phyloP scores from a whole-genome alignment of 2,113 vertebrate species.

The Alces alces region DNA sequence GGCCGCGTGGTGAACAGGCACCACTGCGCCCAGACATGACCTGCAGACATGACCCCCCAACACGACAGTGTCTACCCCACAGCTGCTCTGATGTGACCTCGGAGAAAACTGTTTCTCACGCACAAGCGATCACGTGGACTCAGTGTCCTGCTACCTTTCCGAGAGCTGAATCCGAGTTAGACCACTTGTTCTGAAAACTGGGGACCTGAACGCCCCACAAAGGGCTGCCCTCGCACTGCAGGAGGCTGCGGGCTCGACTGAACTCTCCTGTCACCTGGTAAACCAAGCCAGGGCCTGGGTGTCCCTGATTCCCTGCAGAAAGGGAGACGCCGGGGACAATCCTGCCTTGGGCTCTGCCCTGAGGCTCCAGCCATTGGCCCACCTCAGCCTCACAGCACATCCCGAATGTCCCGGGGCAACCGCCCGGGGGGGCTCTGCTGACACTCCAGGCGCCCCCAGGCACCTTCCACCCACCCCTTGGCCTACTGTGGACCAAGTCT shows the following conservation, averaged over 20 bases:
- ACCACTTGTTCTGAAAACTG: background rate
- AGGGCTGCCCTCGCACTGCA: background rate
- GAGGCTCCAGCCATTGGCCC: background rate
- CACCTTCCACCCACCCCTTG: background rate
- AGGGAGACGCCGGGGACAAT: background rate
- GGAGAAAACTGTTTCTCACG: background rate
- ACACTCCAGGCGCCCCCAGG: background rate
- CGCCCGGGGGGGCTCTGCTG: background rate
- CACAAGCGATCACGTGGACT: background rate
- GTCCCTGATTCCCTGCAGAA: background rate
- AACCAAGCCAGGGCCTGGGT: background rate
- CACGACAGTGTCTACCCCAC: too few relatives aligned
- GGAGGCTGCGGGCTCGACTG: background rate
- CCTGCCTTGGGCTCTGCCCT: background rate
- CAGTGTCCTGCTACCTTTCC: background rate
- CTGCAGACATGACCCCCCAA: background rate
- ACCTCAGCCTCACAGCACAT: background rate
- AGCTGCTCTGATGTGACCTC: background rate
- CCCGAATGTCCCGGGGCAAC: background rate
- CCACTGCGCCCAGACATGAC: background rate
- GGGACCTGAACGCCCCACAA: too few relatives aligned
- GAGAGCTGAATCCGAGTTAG: background rate
- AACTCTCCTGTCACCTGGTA: background rate
- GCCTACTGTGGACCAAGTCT: background rate
- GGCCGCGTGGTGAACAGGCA: rapidly evolving